Evolutionary conservation across 2,888 invertebrate species (phyloP), one percentile per base, ranked within the genome.

Genomic region (Ennomos quercinarius): DNA sequence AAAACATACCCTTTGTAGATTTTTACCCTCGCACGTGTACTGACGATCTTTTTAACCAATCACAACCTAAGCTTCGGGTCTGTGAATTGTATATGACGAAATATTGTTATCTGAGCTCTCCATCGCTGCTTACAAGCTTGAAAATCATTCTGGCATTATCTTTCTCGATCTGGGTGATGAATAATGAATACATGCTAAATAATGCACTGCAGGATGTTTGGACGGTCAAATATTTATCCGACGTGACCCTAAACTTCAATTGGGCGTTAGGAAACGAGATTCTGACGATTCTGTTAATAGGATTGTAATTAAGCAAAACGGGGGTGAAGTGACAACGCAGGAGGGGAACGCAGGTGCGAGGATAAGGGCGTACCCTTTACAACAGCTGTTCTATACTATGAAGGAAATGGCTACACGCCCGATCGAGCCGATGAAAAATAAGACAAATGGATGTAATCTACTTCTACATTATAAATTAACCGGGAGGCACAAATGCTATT

Each of bases 281-380:
- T 6, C 6, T 27, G 27, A 78, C 78, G 77, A 81, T 81, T 82
- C 81, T 70, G 75, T 81, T 88, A 87, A 87, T 87, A 85, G 84
- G 86, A 84, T 87, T 81, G 81, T 86, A 85, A 87, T 86, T 84
- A 87, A 86, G 78, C 76, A 73, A 67, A 71, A 72, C 76, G 77
- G 78, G 77, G 77, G 75, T 71, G 72, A 74, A 70, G 74, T 79
- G 78, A 78, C 76, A 78, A 70, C 64, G 71, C 66, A 68, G 63
- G 71, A 67, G 68, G 71, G 76, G 68, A 65, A 63, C 70, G 89
- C 91, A 91, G 91, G 91, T 92, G 91, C 85, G 77, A 79, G 80
- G 80, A 82, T 81, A 78, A 80, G 83, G 88, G 88, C 83, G 88
- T 89, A 85, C 87, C 87, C 87, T 89, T 89, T 84, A 74, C 69